Evolutionary conservation across 2,888 invertebrate species (phyloP).

Genomic region (Serripes groenlandicus): DNA sequence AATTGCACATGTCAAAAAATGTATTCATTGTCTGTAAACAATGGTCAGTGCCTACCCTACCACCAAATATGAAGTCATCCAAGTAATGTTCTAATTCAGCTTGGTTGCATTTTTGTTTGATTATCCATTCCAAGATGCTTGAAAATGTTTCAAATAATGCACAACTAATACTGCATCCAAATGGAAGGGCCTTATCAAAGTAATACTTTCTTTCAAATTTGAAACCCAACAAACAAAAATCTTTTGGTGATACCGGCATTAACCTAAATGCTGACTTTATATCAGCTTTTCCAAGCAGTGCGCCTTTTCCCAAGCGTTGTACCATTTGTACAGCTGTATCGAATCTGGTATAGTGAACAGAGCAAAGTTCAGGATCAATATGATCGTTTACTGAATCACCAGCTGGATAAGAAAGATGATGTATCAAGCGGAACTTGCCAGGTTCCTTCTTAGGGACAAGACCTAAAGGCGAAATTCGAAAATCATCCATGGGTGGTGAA

Average conservation of each 20-base stretch:
- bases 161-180: not conserved
- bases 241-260: not conserved
- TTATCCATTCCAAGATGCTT: not conserved
- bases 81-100: constrained; percentile 30
- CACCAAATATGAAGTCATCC: constrained; percentile 49
- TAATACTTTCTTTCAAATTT: not conserved
- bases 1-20: not conserved
- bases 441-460: not conserved
- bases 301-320: not conserved
- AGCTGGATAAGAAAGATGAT: not conserved
- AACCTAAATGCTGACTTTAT: not conserved
- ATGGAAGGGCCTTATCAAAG: not conserved
- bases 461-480: not conserved
- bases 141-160: constrained; percentile 1
- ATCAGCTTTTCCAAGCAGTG: not conserved
- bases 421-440: not conserved
- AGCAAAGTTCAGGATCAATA: not conserved
- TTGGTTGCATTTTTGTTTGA: not conserved
- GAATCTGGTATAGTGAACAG: not conserved
- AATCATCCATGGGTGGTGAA: not conserved
- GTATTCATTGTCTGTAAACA: not conserved
- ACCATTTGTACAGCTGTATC: not conserved
- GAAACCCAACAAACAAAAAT: not conserved
- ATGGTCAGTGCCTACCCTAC: constrained; percentile 3
- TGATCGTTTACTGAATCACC: not conserved